Base-by-base conservation (phyloP, 2,113 vertebrate species). In the Copsychus sechellarum region DNA sequence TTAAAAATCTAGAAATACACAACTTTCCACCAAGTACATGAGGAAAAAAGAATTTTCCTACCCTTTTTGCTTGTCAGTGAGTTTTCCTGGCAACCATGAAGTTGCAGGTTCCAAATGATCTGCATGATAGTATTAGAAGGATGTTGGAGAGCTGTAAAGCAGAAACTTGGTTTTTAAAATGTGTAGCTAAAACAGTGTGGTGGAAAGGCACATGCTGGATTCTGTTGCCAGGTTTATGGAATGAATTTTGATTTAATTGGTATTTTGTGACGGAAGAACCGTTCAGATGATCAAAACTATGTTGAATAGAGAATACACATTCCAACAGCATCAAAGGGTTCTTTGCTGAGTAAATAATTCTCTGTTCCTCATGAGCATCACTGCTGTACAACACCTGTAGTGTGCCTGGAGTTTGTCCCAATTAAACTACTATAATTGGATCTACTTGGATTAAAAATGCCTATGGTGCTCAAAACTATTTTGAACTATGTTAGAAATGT, bases 61-160 rank as follows among this genome's bases (percentile, higher is more conserved):
- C 48, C 38, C 48, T 72, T 90, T 61, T 67, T 76, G 7, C 36
- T 80, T 94, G 62, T 92, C 71, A 72, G 3, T 25, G 66, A 67
- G 78, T 91, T 95, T 88, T 93, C 88, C 61, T 90, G 90, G 61
- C 53, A 92, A 85, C 81, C 10, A 57, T n/a, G 40, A 83, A 83
- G 6, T 23, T 88, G 28, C 67, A 70, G 25, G 50, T 93, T 86
- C 56, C 43, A 28, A 66, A 0, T 58, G n/a, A 57, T 24, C 12
- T 42, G 0, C 58, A 19, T 51, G 51, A 34, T 73, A 71, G 72
- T 65, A 16, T 86, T 62, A 42, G 14, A 50, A 47, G 33, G 24
- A 5, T 36, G 6, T 38, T 84, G 81, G n/a, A 70, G 25, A 33
- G 14, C 50, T 50, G 28, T 40, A 61, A 88, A 70, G 42, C 42